Conservation (phyloP, 23 tunicate genomes). For the Clavelina lepadiformis region DNA sequence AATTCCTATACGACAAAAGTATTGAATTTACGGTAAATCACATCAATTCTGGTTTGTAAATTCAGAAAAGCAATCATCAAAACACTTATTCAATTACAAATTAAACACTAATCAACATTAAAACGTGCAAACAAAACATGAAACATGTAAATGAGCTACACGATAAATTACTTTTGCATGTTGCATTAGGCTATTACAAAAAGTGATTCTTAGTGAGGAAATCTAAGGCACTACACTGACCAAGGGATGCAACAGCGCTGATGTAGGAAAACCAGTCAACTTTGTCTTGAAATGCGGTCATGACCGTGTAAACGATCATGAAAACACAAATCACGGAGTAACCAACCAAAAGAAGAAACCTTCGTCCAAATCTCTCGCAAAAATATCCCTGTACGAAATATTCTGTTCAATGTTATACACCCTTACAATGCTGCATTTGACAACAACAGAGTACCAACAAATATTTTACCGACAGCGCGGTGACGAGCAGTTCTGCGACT, state of each 20-base stretch:
- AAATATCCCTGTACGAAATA: slow-evolving; percentile 5
- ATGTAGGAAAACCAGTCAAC: slow-evolving; percentile 22
- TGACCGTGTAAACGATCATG: slow-evolving; percentile 13
- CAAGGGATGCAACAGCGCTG: slow-evolving; percentile 21
- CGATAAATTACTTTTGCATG: no score
- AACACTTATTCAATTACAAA: no score
- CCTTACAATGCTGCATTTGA: no score
- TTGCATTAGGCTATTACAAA: no score
- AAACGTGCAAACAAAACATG: no score
- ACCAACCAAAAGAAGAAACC: slow-evolving; percentile 19
- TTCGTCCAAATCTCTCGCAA: slow-evolving; percentile 30
- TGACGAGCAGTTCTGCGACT: slow-evolving; percentile 5
- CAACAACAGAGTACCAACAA: no score
- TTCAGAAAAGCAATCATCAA: no score
- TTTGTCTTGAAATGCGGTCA: neutral
- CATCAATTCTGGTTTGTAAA: no score
- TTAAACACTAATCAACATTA: no score
- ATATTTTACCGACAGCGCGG: slow-evolving; percentile 6
- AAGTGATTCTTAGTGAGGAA: no score
- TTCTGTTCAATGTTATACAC: neutral
- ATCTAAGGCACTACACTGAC: neutral
- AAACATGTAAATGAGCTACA: no score
- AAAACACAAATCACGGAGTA: neutral
- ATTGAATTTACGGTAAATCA: neutral
- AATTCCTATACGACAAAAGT: slow-evolving; percentile 9